A percentile compares a stretch with the other conserved stretches of the same genome.
Evolutionary conservation across 2,797 vertebrate species (phyloP).

Genomic region (Catostomus latipinnis): DNA sequence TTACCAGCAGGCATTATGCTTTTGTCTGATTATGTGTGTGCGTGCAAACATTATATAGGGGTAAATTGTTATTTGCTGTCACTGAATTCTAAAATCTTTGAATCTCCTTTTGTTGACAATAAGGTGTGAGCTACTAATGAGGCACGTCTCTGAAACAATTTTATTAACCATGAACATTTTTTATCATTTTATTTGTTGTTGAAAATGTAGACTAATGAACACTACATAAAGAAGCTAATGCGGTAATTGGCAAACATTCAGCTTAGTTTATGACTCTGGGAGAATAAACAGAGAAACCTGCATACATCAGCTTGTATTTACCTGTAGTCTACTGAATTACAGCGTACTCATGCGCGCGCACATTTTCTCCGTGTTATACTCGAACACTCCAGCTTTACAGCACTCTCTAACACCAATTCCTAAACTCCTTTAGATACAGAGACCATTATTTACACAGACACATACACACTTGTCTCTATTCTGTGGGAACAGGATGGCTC

Average conservation of each 20-base stretch:
- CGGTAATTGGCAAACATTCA: slow-evolving; percentile 59
- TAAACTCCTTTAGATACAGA: slow-evolving; percentile 29
- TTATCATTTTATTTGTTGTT: slow-evolving; percentile 63
- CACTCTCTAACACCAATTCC: slow-evolving; percentile 24
- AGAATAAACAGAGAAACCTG: slow-evolving; percentile 46
- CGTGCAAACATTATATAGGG: neutral
- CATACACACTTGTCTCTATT: slow-evolving; percentile 31
- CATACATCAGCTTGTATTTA: slow-evolving; percentile 52
- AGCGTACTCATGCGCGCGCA: slow-evolving; percentile 5
- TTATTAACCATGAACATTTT: slow-evolving; percentile 57
- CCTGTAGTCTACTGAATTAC: slow-evolving; percentile 43
- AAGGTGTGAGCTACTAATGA: slow-evolving; percentile 2
- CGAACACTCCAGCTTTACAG: slow-evolving; percentile 7
- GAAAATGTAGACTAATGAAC: slow-evolving; percentile 58
- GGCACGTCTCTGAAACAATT: slow-evolving; percentile 75
- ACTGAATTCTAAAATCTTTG: neutral
- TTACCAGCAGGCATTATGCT: slow-evolving; percentile 51
- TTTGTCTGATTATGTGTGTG: slow-evolving; percentile 15
- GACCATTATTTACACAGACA: slow-evolving; percentile 43
- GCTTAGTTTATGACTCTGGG: slow-evolving; percentile 31
- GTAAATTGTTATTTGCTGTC: neutral
- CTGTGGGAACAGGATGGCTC: slow-evolving; percentile 45
- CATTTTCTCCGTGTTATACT: neutral
- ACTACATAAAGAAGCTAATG: slow-evolving; percentile 57
- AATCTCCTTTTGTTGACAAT: slow-evolving; percentile 34